A percentile compares a stretch with the other conserved stretches of the same genome.
Conservation (phyloP, 2,797 vertebrate genomes). For the Mus caroli region DNA sequence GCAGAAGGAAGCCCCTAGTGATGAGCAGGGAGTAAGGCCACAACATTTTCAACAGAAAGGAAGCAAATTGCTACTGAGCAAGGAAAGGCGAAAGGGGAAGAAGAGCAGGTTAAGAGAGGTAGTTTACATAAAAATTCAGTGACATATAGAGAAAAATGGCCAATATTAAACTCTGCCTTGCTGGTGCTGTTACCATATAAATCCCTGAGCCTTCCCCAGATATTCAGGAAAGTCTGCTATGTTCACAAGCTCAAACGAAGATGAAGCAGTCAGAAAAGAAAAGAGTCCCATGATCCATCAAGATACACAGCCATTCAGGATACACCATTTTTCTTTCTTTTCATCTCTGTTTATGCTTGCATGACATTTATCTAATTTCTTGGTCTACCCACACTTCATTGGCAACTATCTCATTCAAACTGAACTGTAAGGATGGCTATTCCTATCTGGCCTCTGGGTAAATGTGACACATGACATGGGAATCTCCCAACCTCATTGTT, state of each 20-base stretch:
- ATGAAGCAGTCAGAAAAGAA: not conserved
- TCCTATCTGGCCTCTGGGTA: not conserved
- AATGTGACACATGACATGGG: not conserved
- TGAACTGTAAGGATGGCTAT: not conserved
- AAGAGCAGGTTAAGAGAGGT: not conserved
- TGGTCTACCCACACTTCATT: not conserved
- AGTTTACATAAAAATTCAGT: not conserved
- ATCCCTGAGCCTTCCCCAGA: not conserved
- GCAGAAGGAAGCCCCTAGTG: not conserved
- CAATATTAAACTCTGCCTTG: slow-evolving; percentile 36
- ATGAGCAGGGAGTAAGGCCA: not conserved
- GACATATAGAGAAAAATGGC: slow-evolving; percentile 19
- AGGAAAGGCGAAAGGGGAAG: not conserved
- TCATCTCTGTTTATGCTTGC: not conserved
- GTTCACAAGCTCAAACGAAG: not conserved
- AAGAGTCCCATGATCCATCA: not conserved
- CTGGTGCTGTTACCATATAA: not conserved
- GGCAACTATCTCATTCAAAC: slow-evolving; percentile 22
- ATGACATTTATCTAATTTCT: slow-evolving; percentile 1
- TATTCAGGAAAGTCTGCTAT: not conserved
- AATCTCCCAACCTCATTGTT: not conserved
- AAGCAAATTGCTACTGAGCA: not conserved
- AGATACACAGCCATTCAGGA: not conserved
- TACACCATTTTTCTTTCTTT: not conserved
- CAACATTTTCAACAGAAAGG: not conserved